Conservation (phyloP, 2,797 vertebrate species). For the Lophius americanus region DNA sequence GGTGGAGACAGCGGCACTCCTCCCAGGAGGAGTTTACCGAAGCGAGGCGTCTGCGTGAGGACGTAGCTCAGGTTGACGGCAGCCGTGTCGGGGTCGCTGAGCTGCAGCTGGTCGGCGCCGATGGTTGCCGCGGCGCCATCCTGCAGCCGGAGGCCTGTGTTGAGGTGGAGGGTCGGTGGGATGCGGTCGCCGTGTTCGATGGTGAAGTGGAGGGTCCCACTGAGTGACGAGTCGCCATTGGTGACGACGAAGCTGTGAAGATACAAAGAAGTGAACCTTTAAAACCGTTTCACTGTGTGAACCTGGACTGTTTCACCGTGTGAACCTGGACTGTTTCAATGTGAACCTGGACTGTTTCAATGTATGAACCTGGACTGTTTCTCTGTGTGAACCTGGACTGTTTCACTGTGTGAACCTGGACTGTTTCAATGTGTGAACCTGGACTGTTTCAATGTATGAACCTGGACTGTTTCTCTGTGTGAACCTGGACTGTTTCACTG, state of each 20-base stretch:
- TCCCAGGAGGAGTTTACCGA: slow-evolving; percentile 71
- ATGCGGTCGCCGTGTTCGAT: slow-evolving; percentile 73
- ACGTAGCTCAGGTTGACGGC: slow-evolving; percentile 65
- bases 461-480: no score
- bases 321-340: no score
- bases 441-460: neutral
- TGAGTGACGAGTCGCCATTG: slow-evolving; percentile 72
- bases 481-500: neutral
- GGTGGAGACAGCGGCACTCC: slow-evolving; percentile 42
- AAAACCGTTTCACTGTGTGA: neutral
- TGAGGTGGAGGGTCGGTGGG: slow-evolving; percentile 67
- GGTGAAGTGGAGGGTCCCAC: slow-evolving; percentile 57
- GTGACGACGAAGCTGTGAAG: slow-evolving; percentile 79
- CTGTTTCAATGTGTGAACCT: no score
- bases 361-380: neutral
- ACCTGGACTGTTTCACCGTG: neutral
- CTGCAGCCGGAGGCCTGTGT: slow-evolving; percentile 69
- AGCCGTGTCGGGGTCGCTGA: slow-evolving; percentile 77
- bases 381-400: no score
- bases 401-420: neutral
- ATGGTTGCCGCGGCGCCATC: slow-evolving; percentile 62
- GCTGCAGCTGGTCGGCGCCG: slow-evolving; percentile 65
- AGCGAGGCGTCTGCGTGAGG: slow-evolving; percentile 67
- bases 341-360: no score
- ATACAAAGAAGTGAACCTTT: neutral